A percentile compares a stretch with the other conserved stretches of the same genome.
phyloP scores from a whole-genome alignment of 2,797 vertebrate genomes.

The Columba guinea region DNA sequence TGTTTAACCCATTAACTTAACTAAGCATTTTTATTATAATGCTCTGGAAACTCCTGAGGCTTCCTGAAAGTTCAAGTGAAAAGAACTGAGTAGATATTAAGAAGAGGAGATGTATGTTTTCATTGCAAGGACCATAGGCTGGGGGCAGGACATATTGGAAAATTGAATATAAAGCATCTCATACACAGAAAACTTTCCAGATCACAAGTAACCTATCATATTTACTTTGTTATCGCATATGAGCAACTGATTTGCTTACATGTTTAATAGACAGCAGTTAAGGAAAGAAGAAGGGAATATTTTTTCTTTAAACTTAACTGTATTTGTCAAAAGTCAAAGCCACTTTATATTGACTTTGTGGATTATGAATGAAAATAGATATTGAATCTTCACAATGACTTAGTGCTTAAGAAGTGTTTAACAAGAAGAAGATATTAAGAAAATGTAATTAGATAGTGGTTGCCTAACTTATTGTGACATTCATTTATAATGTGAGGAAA shows the following conservation, averaged over 20 bases:
- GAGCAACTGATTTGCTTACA: not conserved
- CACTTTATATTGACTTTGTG: not conserved
- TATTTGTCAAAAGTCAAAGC: not conserved
- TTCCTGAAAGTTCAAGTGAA: not conserved
- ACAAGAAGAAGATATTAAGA: not conserved
- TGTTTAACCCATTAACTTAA: not conserved
- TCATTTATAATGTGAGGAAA: conserved; percentile 10
- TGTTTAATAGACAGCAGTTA: not conserved
- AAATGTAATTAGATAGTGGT: conserved; percentile 43
- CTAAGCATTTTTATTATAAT: not conserved
- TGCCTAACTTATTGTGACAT: not conserved
- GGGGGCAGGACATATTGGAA: accelerated
- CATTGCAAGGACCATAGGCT: not conserved
- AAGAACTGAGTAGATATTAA: not conserved
- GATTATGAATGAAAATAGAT: not conserved
- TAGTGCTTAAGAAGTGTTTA: conserved; percentile 7
- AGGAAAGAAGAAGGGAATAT: not conserved
- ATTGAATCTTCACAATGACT: conserved; percentile 10
- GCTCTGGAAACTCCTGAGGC: not conserved
- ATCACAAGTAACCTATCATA: not conserved
- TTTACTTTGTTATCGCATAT: not conserved
- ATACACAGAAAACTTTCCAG: not conserved
- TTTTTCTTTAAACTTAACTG: not conserved
- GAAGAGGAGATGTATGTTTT: not conserved
- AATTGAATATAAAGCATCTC: not conserved